Evolutionary conservation across 2,888 invertebrate species (phyloP), one percentile per base, ranked within the genome.

Genomic region (Brenthis hecate): DNA sequence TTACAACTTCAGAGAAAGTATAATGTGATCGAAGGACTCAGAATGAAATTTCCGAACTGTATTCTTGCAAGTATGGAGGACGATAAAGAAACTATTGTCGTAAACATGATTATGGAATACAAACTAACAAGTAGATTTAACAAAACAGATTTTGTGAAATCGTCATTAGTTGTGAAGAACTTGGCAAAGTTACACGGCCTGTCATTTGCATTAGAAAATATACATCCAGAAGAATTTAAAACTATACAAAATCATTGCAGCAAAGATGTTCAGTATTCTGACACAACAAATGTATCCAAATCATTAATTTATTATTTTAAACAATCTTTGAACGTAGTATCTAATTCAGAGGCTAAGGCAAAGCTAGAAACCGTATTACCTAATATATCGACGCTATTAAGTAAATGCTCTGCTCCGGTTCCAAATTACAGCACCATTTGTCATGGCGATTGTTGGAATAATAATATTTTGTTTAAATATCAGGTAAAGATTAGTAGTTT

Each of bases 371-470:
- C 73, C 64, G 77, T 85, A 53, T 70, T 79, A 56, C 79, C 84
- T 23, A 73, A 84, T 62, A 81, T 90, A 73, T 73, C 81, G 62
- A 73, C 75, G 14, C 77, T 85, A 70, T 75, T 88, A 70, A 77
- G 83, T 73, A 85, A 84, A 78, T 84, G 84, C 72, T 81, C 84
- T 13, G 78, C 76, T 68, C 76, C 81, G 36, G 75, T 77, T 56
- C 67, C 73, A 68, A 66, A 75, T 19, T 82, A 85, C 65, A 83
- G 84, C 63, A 76, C 78, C 51, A 80, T 90, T 75, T 88, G 89
- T 75, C 90, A 90, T 65, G 86, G 83, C n/a, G 88, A 90, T 72
- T 85, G 85, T 76, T 90, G 89, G 90, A 85, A 80, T 70, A 89
- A 87, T 73, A 90, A 89, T 68, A 79, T 85, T 56, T 16, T 85